Conservation (phyloP, 1,140 invertebrate species). For the Lamellibrachia luymesi region DNA sequence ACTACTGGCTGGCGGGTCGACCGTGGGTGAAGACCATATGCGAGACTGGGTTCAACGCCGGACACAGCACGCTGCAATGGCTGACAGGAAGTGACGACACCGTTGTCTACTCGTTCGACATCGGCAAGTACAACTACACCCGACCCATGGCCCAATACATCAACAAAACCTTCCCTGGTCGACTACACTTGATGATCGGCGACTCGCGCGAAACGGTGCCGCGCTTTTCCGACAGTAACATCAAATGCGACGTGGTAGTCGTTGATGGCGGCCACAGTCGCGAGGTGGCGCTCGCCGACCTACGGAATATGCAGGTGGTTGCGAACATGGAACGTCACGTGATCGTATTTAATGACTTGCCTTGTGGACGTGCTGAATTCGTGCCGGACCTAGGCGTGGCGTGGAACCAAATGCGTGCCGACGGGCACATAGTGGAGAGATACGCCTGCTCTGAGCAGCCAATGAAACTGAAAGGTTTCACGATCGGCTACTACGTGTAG, state of each 20-base stretch:
- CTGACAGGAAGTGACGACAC: constrained; percentile 17
- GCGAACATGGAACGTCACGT: constrained; percentile 20
- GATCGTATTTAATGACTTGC: constrained; percentile 24
- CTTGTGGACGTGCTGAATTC: background rate
- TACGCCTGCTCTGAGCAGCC: no score
- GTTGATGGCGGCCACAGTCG: constrained; percentile 28
- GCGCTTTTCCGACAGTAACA: background rate
- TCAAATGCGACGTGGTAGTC: constrained; percentile 24
- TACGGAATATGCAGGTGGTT: constrained; percentile 17
- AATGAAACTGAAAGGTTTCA: no score
- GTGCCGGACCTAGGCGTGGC: no score
- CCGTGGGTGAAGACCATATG: constrained; percentile 16
- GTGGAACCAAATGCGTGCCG: no score
- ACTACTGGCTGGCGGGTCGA: constrained; percentile 6
- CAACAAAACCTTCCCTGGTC: background rate
- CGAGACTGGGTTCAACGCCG: constrained; percentile 28
- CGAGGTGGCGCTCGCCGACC: constrained; percentile 13
- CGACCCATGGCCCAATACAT: constrained; percentile 22
- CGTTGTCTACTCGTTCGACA: constrained; percentile 24
- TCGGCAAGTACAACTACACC: constrained; percentile 24
- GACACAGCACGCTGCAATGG: constrained; percentile 25
- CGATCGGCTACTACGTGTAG: no score
- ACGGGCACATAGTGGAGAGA: no score
- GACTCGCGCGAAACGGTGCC: constrained; percentile 22
- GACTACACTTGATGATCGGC: constrained; percentile 19